Conservation (phyloP, 2,113 vertebrate genomes). For the Micromys minutus region DNA sequence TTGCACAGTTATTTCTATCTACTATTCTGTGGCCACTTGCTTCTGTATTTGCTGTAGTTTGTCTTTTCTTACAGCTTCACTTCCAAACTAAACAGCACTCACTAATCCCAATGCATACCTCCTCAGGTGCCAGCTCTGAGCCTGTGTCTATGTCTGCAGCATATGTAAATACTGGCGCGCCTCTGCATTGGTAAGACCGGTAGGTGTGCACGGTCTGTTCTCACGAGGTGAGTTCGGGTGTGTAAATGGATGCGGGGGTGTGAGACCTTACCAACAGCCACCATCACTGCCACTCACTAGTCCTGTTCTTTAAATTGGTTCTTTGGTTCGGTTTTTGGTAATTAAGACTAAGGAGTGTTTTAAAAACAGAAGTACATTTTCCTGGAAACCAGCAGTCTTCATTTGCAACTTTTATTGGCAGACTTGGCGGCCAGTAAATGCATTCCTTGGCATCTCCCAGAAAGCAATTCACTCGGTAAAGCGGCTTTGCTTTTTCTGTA, state of each 20-base stretch:
- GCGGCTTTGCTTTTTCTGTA: conserved; percentile 43
- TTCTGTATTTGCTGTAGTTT: not conserved
- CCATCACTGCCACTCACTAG: conserved; percentile 7
- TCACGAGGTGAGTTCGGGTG: not conserved
- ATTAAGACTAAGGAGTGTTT: conserved; percentile 77
- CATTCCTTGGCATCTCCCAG: conserved; percentile 76
- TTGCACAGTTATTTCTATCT: not conserved
- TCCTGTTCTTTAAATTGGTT: conserved; percentile 31
- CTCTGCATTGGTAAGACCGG: not conserved
- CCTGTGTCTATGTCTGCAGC: conserved; percentile 11
- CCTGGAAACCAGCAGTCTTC: conserved; percentile 81
- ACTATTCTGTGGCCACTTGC: not conserved
- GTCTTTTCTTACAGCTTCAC: conserved; percentile 51
- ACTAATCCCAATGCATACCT: conserved; percentile 45
- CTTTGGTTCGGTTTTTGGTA: conserved; percentile 49
- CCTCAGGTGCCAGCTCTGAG: not conserved
- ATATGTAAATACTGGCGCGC: conserved; percentile 57
- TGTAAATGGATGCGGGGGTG: conserved; percentile 38
- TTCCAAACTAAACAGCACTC: conserved; percentile 70
- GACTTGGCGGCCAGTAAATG: conserved; percentile 70
- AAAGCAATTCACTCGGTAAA: conserved; percentile 7
- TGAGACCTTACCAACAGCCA: conserved; percentile 24
- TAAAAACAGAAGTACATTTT: conserved; percentile 80
- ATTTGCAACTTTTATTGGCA: conserved; percentile 79
- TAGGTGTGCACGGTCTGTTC: conserved; percentile 19